Conservation (phyloP, 2,888 invertebrate species). For the Rhagonycha fulva region DNA sequence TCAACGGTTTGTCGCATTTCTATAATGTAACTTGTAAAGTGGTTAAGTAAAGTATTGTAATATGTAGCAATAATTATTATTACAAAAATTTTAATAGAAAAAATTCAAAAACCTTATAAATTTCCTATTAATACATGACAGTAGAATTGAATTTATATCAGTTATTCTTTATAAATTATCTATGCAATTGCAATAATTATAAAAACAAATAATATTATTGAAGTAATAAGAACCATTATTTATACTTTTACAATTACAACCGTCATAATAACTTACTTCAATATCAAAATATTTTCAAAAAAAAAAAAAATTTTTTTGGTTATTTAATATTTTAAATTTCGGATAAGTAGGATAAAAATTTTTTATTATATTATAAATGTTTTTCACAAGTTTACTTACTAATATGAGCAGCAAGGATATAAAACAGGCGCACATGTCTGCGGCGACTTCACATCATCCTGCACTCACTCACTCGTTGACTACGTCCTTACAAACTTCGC, state of each 20-base stretch:
- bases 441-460: conserved; percentile 46
- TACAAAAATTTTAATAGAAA: neutral
- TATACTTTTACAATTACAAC: neutral
- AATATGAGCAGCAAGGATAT: conserved; percentile 45
- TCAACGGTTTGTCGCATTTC: neutral
- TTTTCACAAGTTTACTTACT: conserved; percentile 15
- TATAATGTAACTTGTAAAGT: neutral
- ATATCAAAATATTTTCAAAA: neutral
- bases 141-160: neutral
- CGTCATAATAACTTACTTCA: neutral
- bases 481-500: conserved; percentile 46
- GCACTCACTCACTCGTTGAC: conserved; percentile 48
- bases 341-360: too few relatives aligned
- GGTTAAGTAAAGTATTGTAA: neutral
- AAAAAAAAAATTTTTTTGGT: neutral
- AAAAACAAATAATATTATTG: neutral
- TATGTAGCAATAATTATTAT: neutral
- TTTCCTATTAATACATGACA: neutral
- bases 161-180: neutral
- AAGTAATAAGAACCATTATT: neutral
- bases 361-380: neutral
- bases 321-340: neutral
- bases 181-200: neutral
- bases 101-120: neutral
- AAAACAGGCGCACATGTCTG: conserved; percentile 49